Base-by-base conservation (phyloP, 2,113 vertebrate genomes). In the Chinchilla lanigera region DNA sequence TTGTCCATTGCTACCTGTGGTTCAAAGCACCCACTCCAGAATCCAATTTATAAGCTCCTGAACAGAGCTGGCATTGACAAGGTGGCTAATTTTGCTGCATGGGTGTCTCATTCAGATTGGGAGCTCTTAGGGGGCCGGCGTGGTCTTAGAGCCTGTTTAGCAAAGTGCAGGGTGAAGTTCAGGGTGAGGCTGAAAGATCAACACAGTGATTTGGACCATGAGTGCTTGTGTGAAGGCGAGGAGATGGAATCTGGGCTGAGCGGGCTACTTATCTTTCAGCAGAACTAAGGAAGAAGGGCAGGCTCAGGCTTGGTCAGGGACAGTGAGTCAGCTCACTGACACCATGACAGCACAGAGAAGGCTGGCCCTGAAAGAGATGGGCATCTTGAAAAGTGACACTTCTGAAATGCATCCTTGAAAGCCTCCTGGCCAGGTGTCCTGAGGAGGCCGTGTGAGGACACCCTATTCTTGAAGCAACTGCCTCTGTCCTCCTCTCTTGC, bases 311-410 rank as follows among this genome's bases (percentile, higher is more conserved):
- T 33, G 61, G 11, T 94, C 92, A 67, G 96, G 85, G 98, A 96
- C 93, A 94, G 80, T 97, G 98, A 97, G 94, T 97, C 96, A 98
- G 97, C 91, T 97, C 96, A 96, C 97, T 35, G 86, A 98, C 97
- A 97, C 81, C 95, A 92, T 71, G 93, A 94, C 12, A 26, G 91
- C 71, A 88, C 0, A 9, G 73, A 20, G 86, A 75, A 96, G 95
- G 95, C 97, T 97, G 98, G 33, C 91, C 96, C 90, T 73, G 94
- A 67, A 71, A 71, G 94, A 1, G 41, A 93, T 20, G 96, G 94
- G 0, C 7, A 93, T 98, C 96, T 97, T 94, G 97, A 92, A 98
- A 98, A 97, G 97, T 94, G 97, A 86, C 71, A 54, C 44, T 97
- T 89, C 63, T 0, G 30, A 93, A 92, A 89, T 82, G n/a, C 38